A percentile compares a stretch with the other conserved stretches of the same genome.
Conservation (phyloP, 2,797 vertebrate species). For the Xerus rutilus region DNA sequence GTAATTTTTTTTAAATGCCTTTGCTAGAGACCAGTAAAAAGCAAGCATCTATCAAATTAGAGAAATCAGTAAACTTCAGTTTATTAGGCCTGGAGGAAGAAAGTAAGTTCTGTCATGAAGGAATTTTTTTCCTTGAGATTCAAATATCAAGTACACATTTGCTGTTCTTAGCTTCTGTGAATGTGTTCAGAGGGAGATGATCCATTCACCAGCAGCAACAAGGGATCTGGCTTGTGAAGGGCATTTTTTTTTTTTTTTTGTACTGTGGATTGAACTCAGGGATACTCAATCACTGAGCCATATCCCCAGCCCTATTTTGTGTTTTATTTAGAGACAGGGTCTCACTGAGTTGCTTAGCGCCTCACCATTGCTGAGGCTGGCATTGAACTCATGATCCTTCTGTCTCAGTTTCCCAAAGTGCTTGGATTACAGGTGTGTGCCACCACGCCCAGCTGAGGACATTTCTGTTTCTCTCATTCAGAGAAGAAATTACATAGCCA, state of each 20-base stretch:
- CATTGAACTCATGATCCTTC: too few species aligned
- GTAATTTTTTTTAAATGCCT: constrained; percentile 1
- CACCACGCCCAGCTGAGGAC: too few species aligned
- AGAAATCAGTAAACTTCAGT: constrained; percentile 67
- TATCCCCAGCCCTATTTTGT: too few species aligned
- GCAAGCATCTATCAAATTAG: constrained; percentile 56
- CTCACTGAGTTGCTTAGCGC: too few species aligned
- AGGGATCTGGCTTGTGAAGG: constrained; percentile 19
- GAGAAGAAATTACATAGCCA: constrained; percentile 56
- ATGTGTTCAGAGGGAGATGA: constrained; percentile 58
- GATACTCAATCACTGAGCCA: too few species aligned
- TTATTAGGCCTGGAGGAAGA: constrained; percentile 41
- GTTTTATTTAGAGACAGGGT: too few species aligned
- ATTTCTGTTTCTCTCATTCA: constrained; percentile 38
- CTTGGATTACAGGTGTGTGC: too few species aligned
- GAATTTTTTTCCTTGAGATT: constrained; percentile 62
- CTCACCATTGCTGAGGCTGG: too few species aligned
- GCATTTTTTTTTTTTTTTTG: background rate
- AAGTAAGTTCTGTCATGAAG: constrained; percentile 48
- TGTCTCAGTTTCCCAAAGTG: too few species aligned
- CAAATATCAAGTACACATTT: constrained; percentile 61
- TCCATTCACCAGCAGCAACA: background rate
- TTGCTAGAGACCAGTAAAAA: constrained; percentile 63
- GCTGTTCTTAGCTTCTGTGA: constrained; percentile 63
- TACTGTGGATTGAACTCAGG: too few species aligned